Base-by-base conservation (phyloP, 92 coral and sea anemone species). In the Meandrina meandrites region DNA sequence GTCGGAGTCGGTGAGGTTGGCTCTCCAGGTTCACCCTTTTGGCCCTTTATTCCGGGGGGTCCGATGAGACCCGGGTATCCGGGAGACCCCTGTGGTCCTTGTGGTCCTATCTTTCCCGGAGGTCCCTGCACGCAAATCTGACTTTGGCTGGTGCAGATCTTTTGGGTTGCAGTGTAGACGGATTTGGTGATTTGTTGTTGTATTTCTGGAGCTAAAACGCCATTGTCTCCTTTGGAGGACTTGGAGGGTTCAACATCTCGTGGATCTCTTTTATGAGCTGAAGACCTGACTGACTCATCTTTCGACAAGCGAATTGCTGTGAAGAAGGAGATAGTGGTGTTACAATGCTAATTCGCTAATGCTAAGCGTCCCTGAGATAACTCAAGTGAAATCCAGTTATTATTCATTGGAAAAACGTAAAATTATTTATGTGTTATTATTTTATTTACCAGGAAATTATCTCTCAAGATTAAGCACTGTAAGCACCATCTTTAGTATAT, bases 21-120 rank as follows among this genome's bases (percentile, higher is more conserved):
- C 24, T 84, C 45, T 34, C 87, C 87, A 11, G 87, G 87, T 9
- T 82, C 86, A 32, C 78, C 86, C 17, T 82, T 82, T 47, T 51
- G 79, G 64, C 86, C 86, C 32, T 47, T 48, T 22, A 67, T 47
- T 16, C 86, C 86, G 3, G 86, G 86, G 67, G 64, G 13, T 30
- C 79, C 79, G 2, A 32, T 24, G 4, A 19, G 51, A 18, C 85
- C 86, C 62, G 28, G 45, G 5, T 17, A 24, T 35, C 87, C 87
- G 0, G 36, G 57, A 34, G 76, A 40, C 2, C 76, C 76, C 42
- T 40, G 45, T 40, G 45, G 45, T 40, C 45, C 45, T 40, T 36
- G 76, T 22, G 79, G 73, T 2, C 87, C 80, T 17, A 34, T n/a
- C 30, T 56, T 48, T 32, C 75, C 87, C 3, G 81, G 80, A 28